Evolutionary conservation across 2,113 vertebrate species (phyloP).

Genomic region (Danionella cerebrum): DNA sequence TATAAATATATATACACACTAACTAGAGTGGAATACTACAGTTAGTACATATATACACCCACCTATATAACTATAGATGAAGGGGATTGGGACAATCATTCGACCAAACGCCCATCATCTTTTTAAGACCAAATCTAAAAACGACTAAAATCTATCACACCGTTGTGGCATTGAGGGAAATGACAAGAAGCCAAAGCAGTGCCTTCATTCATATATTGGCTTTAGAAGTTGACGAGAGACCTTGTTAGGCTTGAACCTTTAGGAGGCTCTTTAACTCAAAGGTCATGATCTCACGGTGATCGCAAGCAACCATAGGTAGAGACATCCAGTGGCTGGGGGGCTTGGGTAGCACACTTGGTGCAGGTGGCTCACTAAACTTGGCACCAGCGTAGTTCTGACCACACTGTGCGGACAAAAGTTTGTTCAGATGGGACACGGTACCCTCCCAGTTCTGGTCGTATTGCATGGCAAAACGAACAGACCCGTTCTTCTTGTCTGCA

Average conservation of each 20-base stretch:
- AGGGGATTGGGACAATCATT: conserved; percentile 19
- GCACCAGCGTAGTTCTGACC: conserved; percentile 90
- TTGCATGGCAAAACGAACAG: conserved; percentile 65
- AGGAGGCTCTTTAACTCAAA: conserved; percentile 96
- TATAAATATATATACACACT: not conserved
- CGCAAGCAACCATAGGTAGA: conserved; percentile 79
- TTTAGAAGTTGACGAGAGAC: conserved; percentile 26
- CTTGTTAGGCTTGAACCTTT: conserved; percentile 88
- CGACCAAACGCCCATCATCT: conserved; percentile 21
- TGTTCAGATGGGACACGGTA: conserved; percentile 65
- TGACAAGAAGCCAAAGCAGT: conserved; percentile 30
- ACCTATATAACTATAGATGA: no score
- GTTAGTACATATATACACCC: no score
- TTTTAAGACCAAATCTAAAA: conserved; percentile 40
- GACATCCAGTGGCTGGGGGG: conserved; percentile 95
- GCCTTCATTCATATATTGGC: conserved; percentile 44
- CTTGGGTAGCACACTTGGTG: conserved; percentile 90
- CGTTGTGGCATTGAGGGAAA: conserved; percentile 50
- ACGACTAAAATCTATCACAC: conserved; percentile 48
- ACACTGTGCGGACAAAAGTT: conserved; percentile 74
- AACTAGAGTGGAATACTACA: no score
- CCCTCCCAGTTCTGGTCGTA: conserved; percentile 79
- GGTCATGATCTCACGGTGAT: conserved; percentile 86
- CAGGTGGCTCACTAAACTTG: conserved; percentile 96
- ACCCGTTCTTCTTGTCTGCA: conserved; percentile 66